These are phyloP conservation scores for Cryptocephalus moraei DNA, from an alignment of 2,888 invertebrate species.

Conservation along the genomic window DNA sequence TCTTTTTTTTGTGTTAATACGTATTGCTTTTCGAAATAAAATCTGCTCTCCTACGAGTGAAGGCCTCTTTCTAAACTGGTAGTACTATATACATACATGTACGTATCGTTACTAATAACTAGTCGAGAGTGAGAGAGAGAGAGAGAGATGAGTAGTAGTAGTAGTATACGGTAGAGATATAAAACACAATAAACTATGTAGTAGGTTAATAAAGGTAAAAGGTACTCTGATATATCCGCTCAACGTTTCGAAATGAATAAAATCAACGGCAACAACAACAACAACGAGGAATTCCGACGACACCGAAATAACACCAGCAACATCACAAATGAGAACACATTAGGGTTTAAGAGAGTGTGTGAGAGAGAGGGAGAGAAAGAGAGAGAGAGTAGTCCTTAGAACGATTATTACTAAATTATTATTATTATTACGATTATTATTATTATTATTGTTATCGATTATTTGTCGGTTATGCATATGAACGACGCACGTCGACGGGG, in stretches of 20 bases:
- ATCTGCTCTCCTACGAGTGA: slow-evolving; percentile 1
- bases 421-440: no score
- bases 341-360: slow-evolving; percentile 20
- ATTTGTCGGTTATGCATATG: no score
- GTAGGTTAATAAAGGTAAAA: slow-evolving; percentile 15
- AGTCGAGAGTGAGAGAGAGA: neutral
- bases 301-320: slow-evolving; percentile 3
- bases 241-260: slow-evolving; percentile 9
- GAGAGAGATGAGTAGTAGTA: neutral
- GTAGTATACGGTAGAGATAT: slow-evolving; percentile 7
- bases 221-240: slow-evolving; percentile 17
- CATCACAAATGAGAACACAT: slow-evolving; percentile 26
- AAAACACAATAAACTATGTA: slow-evolving; percentile 21
- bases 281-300: neutral
- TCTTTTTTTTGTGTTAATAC: slow-evolving; percentile 6
- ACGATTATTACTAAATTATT: no score
- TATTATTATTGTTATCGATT: no score
- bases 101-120: neutral
- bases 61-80: slow-evolving; percentile 16
- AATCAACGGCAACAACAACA: no score
- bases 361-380: neutral
- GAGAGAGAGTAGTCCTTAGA: no score
- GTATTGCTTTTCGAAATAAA: slow-evolving; percentile 23
- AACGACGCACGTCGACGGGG: neutral
- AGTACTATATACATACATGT: slow-evolving; percentile 1